Conservation (phyloP, 1,140 invertebrate genomes). For the Drosophila auraria region DNA sequence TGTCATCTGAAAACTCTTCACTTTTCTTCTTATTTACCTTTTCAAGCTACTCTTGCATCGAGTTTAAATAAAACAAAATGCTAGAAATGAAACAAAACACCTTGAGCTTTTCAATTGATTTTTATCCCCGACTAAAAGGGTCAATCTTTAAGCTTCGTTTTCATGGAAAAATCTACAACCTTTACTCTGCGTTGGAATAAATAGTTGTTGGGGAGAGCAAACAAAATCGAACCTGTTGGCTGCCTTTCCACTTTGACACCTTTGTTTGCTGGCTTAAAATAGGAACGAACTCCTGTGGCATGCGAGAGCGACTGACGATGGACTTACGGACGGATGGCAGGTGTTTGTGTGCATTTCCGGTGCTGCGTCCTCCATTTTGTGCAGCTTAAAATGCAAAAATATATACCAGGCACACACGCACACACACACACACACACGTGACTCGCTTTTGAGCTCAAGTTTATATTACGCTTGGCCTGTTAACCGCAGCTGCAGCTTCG, state of each 20-base stretch:
- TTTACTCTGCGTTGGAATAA: conserved; percentile 22
- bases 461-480: conserved; percentile 83
- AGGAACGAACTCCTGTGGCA: conserved; percentile 8
- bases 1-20: background rate
- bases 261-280: conserved; percentile 74
- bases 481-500: conserved; percentile 68
- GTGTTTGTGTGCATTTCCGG: conserved; percentile 69
- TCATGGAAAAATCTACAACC: conserved; percentile 1
- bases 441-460: conserved; percentile 73
- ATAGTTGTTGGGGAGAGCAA: conserved; percentile 15
- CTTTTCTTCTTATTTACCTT: background rate
- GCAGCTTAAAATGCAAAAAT: conserved; percentile 80
- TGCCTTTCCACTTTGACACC: conserved; percentile 74
- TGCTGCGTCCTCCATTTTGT: conserved; percentile 60
- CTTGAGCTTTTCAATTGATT: background rate
- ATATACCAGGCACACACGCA: conserved; percentile 61
- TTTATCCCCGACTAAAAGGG: background rate
- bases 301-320: conserved; percentile 5
- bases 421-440: conserved; percentile 17
- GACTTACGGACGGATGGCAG: background rate
- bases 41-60: background rate
- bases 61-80: background rate
- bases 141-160: background rate
- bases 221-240: conserved; percentile 70
- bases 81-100: background rate